Evolutionary conservation across 2,888 invertebrate species (phyloP), one percentile per base, ranked within the genome.

Genomic region (Melieria crassipennis): DNA sequence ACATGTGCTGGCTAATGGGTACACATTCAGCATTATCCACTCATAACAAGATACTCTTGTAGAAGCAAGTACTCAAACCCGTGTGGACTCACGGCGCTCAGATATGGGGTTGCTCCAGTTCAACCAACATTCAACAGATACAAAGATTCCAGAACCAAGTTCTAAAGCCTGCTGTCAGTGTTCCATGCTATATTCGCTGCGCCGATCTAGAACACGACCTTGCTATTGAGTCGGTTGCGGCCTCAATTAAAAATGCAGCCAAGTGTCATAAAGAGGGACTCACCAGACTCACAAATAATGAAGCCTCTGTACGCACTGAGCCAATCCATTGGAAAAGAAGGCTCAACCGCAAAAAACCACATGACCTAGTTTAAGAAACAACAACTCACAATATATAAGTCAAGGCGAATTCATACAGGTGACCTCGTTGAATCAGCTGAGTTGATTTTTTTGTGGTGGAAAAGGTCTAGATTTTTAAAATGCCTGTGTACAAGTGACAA

Each of bases 31-130:
- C 30, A 30, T 30, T 30, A 30, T 30, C 30, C 30, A 30, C 30
- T 30, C 30, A 30, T 30, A 30, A 30, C 30, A 30, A 30, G 30
- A 30, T 30, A 30, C 30, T 30, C 30, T 30, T 30, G 30, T 30
- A 30, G 1, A 30, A 30, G 3, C 30, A 30, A 30, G 30, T 30
- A 3, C 30, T 2, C 30, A 30, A 30, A 30, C 3, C 30, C 30
- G 1, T 1, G 30, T 30, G 30, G 30, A 30, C 30, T 50, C 62
- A 69, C 45, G 69, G 52, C 1, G 55, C 55, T 42, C 62, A 69
- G n/a, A 42, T 69, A 30, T 69, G 69, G 69, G 69, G 69, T 42
- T 30, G 42, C 43, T n/a, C 62, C 3, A 5, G 42, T 47, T 16
- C 47, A 5, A 42, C 43, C 13, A 62, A 62, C 45, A 68, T 58